Conservation (phyloP, 2,113 vertebrate species). For the Stomatorhinus ivindoensis region DNA sequence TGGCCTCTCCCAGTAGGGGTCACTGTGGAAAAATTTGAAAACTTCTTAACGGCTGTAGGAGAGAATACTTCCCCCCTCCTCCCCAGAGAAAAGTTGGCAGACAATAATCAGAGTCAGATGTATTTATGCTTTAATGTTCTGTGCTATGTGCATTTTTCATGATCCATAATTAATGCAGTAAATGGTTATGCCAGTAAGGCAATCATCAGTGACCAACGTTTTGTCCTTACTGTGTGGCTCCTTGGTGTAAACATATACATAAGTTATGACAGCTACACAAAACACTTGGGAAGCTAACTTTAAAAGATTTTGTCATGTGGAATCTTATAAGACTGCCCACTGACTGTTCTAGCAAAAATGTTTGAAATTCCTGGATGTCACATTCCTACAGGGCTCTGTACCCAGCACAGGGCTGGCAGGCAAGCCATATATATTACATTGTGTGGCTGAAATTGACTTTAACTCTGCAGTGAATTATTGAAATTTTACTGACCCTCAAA, state of each 20-base stretch:
- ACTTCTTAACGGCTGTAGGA: constrained; percentile 41
- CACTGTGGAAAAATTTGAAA: constrained; percentile 51
- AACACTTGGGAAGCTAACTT: constrained; percentile 21
- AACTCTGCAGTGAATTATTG: constrained; percentile 76
- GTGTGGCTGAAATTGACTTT: constrained; percentile 69
- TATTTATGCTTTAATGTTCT: background rate
- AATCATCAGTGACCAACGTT: background rate
- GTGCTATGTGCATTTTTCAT: background rate
- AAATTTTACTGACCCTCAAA: constrained; percentile 78
- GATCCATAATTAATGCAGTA: constrained; percentile 5
- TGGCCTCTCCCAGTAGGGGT: constrained; percentile 52
- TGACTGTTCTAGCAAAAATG: constrained; percentile 75
- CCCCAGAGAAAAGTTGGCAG: constrained; percentile 10
- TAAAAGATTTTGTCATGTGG: constrained; percentile 58
- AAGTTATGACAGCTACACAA: constrained; percentile 1
- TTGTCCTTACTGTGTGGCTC: background rate
- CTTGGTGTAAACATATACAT: constrained; percentile 7
- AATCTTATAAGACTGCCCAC: constrained; percentile 61
- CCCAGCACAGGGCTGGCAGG: constrained; percentile 69
- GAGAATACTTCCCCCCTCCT: constrained; percentile 16
- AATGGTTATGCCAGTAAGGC: constrained; percentile 1
- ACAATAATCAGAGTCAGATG: constrained; percentile 12
- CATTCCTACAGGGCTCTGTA: constrained; percentile 66
- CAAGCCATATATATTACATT: constrained; percentile 75
- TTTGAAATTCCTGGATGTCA: constrained; percentile 79